phyloP scores from a whole-genome alignment of 2,797 vertebrate species.

The Potorous gilbertii region DNA sequence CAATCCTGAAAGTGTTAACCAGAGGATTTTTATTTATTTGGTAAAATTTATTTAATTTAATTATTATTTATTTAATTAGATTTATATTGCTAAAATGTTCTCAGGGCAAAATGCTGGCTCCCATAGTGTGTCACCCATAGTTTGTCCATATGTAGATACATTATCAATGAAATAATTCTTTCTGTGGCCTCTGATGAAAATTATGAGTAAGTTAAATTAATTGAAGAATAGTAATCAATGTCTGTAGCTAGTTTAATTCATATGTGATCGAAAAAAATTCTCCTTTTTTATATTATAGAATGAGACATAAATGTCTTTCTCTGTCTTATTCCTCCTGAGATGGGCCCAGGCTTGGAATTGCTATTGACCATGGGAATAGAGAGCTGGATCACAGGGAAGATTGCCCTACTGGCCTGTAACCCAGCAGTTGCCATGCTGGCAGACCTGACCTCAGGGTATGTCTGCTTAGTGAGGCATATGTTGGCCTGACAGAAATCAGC shows the following conservation, averaged over 20 bases:
- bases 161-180: background rate
- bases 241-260: background rate
- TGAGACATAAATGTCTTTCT: background rate
- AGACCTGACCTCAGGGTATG: background rate
- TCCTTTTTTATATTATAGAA: background rate
- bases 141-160: background rate
- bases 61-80: background rate
- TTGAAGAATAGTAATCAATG: background rate
- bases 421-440: background rate
- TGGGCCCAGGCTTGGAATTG: background rate
- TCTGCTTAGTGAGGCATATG: background rate
- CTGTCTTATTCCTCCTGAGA: background rate
- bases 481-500: background rate
- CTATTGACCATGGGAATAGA: background rate
- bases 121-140: background rate
- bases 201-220: background rate
- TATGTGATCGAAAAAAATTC: background rate
- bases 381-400: background rate
- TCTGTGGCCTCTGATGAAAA: background rate
- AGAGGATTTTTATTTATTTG: background rate
- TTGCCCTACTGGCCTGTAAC: background rate
- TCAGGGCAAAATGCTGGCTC: background rate
- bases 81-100: background rate
- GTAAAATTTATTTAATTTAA: no score
- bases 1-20: background rate